Base-by-base conservation (phyloP, 1,140 invertebrate genomes). In the Dendroctonus ponderosae region DNA sequence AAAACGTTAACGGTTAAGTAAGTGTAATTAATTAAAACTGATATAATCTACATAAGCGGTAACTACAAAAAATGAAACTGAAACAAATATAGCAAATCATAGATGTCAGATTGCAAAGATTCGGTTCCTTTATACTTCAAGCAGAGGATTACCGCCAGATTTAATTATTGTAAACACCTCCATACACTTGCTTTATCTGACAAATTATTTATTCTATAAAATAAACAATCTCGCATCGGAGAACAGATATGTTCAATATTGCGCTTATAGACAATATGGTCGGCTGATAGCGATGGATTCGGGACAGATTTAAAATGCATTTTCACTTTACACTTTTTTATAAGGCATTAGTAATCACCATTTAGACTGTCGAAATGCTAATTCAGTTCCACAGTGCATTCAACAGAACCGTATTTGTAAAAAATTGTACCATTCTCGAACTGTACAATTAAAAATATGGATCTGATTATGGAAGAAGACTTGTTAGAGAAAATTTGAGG, bases 101-200 rank as follows among this genome's bases (percentile, higher is more conserved):
- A 46, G 43, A 51, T 66, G 66, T 67, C 66, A 67, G 60, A 67
- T 67, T 67, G 66, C 66, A 67, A 67, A 67, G 66, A 67, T 62
- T 62, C 51, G 51, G 42, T 62, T 62, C 53, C 50, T 66, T 66
- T 59, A 37, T 50, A 38, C 38, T 7, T 62, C 42, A 26, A 58
- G 14, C 39, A 6, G 7, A 40, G 39, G 50, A 56, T 48, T 38
- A 14, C 51, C 53, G 53, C 41, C 48, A 37, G 48, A 12, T 7
- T 11, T 26, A 40, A 40, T 41, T 15, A 60, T 14, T 38, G 58
- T 43, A 44, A 58, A 49, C 46, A 49, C 44, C 14, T 60, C 7
- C 46, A 46, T 44, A 59, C 3, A 60, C 52, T 48, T 5, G 11
- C 49, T 49, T 60, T 49, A 60, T 60, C 57, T 60, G 57, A 49